These are phyloP conservation scores for Glareola pratincola DNA, from an alignment of 2,113 vertebrate genomes.

Conservation along the genomic window DNA sequence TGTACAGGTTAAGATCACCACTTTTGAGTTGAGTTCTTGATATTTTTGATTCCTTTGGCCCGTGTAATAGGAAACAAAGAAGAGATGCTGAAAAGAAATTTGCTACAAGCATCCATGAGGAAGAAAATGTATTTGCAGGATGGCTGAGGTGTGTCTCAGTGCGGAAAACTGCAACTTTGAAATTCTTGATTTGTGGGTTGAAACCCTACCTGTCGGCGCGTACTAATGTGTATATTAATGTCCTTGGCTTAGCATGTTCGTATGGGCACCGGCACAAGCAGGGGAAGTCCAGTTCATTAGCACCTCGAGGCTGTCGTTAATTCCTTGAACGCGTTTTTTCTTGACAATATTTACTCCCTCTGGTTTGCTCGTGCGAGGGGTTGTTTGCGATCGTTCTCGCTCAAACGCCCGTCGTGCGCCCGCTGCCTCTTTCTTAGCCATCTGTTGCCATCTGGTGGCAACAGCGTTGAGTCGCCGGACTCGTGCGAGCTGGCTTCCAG, in stretches of 20 bases:
- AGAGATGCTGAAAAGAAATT: background rate
- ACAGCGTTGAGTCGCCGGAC: fast-evolving
- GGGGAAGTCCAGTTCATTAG: too few species aligned
- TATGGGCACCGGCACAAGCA: background rate
- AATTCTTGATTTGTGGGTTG: background rate
- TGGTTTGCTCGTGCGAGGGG: fast-evolving
- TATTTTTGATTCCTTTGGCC: background rate
- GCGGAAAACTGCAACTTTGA: background rate
- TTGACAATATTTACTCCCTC: background rate
- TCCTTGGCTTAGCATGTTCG: background rate
- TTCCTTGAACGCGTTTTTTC: background rate
- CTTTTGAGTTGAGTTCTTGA: background rate
- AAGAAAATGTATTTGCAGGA: background rate
- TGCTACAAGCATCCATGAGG: background rate
- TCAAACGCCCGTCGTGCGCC: fast-evolving
- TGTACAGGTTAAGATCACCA: background rate
- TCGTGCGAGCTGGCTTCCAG: background rate
- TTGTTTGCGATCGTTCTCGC: fast-evolving
- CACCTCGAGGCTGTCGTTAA: background rate
- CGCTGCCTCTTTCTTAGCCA: background rate
- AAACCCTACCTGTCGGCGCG: fast-evolving
- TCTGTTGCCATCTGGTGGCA: conserved; percentile 39
- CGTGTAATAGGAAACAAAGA: background rate
- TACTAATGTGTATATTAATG: background rate
- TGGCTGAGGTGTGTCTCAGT: background rate